Conservation (phyloP, 1,140 invertebrate species). For the Spodoptera frugiperda region DNA sequence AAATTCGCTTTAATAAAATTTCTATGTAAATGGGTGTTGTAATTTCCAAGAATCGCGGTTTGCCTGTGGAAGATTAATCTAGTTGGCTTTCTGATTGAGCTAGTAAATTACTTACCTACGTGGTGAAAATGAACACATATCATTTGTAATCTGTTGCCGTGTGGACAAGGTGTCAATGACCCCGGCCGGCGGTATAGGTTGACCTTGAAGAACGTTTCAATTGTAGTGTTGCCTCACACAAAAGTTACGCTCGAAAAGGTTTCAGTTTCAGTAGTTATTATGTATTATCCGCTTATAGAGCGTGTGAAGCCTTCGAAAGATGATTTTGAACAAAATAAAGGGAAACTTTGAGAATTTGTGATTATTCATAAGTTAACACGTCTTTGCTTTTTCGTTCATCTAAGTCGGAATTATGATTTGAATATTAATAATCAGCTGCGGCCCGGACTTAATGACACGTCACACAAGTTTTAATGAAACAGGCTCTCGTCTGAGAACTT, state of each 20-base stretch:
- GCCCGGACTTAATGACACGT: slow-evolving; percentile 83
- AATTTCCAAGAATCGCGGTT: background rate
- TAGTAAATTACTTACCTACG: too few species aligned
- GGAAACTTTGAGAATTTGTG: slow-evolving; percentile 49
- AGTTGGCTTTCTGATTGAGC: too few species aligned
- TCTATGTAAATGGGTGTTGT: background rate
- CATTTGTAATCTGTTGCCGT: slow-evolving; percentile 15
- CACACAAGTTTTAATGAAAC: slow-evolving; percentile 85
- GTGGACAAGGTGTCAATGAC: slow-evolving; percentile 33
- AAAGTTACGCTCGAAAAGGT: slow-evolving; percentile 19
- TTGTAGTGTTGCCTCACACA: slow-evolving; percentile 40
- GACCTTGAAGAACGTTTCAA: slow-evolving; percentile 43
- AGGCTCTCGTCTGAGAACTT: slow-evolving; percentile 75
- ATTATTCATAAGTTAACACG: slow-evolving; percentile 82
- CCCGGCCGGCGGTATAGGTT: background rate
- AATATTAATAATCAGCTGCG: slow-evolving; percentile 82
- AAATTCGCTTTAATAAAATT: too few species aligned
- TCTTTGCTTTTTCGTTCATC: slow-evolving; percentile 80
- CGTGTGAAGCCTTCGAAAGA: slow-evolving; percentile 41
- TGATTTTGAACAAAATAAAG: slow-evolving; percentile 58
- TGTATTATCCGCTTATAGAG: slow-evolving; percentile 48
- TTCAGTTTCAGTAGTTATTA: slow-evolving; percentile 46
- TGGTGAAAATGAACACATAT: background rate
- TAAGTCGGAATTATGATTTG: slow-evolving; percentile 80
- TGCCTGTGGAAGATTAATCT: background rate